Conservation (phyloP, 1,140 invertebrate species). For the Halictus rubicundus region DNA sequence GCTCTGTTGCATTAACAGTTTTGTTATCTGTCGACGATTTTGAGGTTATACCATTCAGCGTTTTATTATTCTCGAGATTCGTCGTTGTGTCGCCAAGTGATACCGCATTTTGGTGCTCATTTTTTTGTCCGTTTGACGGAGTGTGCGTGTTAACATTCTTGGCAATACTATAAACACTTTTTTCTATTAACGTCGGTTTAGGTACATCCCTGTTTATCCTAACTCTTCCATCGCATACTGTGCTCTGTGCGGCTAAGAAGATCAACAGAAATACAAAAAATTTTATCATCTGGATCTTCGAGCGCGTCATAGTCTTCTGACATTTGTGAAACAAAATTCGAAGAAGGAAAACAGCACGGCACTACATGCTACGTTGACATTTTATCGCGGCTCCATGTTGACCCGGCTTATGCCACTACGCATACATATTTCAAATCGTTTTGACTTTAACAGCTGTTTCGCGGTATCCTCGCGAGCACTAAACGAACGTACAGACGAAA, state of each 20-base stretch:
- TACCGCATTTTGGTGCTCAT: conserved; percentile 11
- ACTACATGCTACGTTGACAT: conserved; percentile 28
- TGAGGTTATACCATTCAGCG: conserved; percentile 57
- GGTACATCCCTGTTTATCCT: conserved; percentile 39
- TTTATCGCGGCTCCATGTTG: conserved; percentile 50
- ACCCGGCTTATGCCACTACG: conserved; percentile 38
- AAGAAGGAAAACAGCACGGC: conserved; percentile 16
- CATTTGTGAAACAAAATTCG: conserved; percentile 58
- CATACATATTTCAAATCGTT: conserved; percentile 8
- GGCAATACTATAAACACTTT: background rate
- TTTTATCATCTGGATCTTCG: conserved; percentile 68
- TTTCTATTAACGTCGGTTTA: background rate
- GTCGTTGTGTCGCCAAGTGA: background rate
- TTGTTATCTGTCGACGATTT: conserved; percentile 41
- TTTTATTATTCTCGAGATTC: conserved; percentile 18
- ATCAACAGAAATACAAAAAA: conserved; percentile 68
- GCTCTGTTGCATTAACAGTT: conserved; percentile 37
- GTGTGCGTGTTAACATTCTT: conserved; percentile 9
- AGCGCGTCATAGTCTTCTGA: conserved; percentile 65
- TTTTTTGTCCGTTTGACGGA: background rate
- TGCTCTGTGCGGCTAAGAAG: conserved; percentile 61
- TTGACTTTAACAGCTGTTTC: conserved; percentile 34
- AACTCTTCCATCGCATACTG: conserved; percentile 56
- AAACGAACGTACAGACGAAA: background rate
- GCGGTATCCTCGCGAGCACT: conserved; percentile 1